Conservation (phyloP, 2,797 vertebrate species). For the Schizothorax lantsangensis region DNA sequence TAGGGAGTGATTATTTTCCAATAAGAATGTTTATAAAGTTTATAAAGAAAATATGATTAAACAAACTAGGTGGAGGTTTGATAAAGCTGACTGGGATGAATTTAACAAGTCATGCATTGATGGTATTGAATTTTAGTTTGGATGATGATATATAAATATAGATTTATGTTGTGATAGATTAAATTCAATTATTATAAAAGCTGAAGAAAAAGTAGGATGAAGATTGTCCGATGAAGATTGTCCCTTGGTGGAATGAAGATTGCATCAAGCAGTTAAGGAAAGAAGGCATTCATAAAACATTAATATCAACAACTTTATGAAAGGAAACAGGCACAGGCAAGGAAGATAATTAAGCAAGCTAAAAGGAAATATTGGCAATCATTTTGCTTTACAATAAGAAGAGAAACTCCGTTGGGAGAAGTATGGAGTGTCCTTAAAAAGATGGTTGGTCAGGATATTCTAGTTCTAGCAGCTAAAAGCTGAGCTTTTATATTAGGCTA, state of each 20-base stretch:
- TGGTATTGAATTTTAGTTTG: background rate
- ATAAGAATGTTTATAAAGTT: background rate
- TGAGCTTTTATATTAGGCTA: background rate
- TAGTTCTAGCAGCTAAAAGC: too few species aligned
- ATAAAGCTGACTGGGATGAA: background rate
- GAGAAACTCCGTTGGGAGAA: background rate
- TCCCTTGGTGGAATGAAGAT: background rate
- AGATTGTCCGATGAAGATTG: too few species aligned
- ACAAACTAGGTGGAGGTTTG: background rate
- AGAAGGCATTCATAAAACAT: background rate
- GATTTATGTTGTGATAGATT: background rate
- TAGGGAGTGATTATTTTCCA: background rate
- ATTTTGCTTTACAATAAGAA: background rate
- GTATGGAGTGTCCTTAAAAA: background rate
- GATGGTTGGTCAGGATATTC: background rate
- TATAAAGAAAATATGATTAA: background rate
- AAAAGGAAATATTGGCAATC: background rate
- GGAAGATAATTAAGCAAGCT: background rate
- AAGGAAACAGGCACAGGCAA: background rate
- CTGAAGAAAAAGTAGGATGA: background rate
- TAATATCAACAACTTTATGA: background rate
- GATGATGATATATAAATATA: background rate
- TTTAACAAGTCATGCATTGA: background rate
- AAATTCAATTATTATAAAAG: background rate
- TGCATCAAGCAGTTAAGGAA: background rate